These are phyloP conservation scores for Promerops cafer DNA, from an alignment of 2,113 vertebrate genomes.

Conservation along the genomic window DNA sequence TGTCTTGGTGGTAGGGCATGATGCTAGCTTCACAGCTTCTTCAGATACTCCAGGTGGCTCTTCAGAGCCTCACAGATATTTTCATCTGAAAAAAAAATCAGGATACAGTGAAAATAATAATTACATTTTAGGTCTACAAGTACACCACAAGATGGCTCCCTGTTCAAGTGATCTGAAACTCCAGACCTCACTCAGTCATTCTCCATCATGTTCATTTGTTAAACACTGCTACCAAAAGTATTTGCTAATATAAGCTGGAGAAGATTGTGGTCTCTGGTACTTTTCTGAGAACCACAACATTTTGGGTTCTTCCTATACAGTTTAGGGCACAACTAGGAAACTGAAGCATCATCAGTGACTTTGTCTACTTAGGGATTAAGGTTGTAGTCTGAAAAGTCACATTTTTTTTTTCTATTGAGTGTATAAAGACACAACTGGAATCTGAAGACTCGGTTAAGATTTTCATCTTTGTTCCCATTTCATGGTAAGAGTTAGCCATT, in stretches of 20 bases:
- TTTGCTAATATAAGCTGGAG: background rate
- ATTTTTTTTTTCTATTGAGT: background rate
- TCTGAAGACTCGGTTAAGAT: background rate
- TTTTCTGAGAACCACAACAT: background rate
- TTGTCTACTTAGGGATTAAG: background rate
- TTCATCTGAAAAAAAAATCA: background rate
- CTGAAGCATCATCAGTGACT: background rate
- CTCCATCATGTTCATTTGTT: background rate
- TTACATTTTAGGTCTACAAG: background rate
- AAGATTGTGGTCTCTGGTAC: background rate
- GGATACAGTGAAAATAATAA: background rate
- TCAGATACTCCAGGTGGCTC: background rate
- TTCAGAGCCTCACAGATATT: background rate
- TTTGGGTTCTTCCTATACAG: background rate
- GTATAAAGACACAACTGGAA: background rate
- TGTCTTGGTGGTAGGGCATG: background rate
- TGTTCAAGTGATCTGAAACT: background rate
- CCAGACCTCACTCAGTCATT: background rate
- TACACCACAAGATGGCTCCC: background rate
- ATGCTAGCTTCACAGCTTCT: background rate
- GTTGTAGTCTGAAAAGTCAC: background rate
- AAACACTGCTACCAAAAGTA: background rate
- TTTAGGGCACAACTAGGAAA: background rate
- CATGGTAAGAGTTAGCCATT: background rate
- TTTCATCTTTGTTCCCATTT: background rate